Percentiles rank a stretch among this genome's conserved stretches.
Conservation (phyloP, 2,797 vertebrate genomes). For the Huso huso region DNA sequence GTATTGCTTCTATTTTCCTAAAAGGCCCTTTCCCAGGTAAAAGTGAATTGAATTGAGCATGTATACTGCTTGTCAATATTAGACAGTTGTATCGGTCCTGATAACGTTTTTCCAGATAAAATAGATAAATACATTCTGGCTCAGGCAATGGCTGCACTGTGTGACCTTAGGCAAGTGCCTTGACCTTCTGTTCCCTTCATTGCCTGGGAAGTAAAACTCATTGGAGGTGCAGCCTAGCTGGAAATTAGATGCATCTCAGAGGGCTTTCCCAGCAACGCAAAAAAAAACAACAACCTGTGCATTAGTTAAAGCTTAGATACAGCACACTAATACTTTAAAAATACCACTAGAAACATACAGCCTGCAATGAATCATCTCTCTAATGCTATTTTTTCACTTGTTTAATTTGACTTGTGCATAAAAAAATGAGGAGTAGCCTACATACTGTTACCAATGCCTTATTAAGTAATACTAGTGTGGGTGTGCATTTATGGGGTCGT, state of each 20-base stretch:
- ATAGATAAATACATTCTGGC: background rate
- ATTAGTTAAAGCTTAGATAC: background rate
- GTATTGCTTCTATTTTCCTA: no score
- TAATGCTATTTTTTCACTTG: no score
- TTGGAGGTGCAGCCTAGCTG: background rate
- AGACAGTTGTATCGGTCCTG: no score
- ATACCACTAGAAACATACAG: background rate
- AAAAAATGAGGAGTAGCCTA: no score
- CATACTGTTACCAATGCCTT: no score
- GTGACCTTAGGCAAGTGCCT: slow-evolving; percentile 5
- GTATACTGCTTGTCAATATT: no score
- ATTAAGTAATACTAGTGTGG: no score
- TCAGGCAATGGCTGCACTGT: slow-evolving; percentile 3
- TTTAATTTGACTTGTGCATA: no score
- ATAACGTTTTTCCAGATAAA: slow-evolving; percentile 7
- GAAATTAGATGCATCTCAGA: slow-evolving; percentile 5
- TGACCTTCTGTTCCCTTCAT: slow-evolving; percentile 15
- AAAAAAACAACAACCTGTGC: background rate
- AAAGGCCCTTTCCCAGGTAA: no score
- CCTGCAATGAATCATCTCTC: no score
- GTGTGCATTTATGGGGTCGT: no score
- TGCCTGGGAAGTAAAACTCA: slow-evolving; percentile 6
- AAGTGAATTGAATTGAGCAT: no score
- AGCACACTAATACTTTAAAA: background rate
- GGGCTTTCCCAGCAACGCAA: slow-evolving; percentile 13